A percentile compares a stretch with the other conserved stretches of the same genome.
Evolutionary conservation across 1,140 invertebrate species (phyloP).

Genomic region (Coenobita brevimanus): DNA sequence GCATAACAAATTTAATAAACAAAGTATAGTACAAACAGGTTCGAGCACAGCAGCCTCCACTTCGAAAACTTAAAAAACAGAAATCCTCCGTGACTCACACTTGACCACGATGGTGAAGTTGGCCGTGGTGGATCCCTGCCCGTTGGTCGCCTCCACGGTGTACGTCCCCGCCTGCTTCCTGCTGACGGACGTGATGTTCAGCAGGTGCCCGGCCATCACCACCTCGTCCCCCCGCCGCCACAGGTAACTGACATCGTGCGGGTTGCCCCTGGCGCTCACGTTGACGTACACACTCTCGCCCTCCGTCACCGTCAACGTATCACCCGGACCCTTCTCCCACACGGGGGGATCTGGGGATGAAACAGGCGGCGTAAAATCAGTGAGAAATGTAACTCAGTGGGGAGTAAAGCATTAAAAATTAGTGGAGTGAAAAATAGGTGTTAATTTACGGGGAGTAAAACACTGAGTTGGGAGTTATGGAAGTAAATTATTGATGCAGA

Average conservation of each 20-base stretch:
- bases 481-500: background rate
- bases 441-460: too few species aligned
- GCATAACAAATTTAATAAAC: too few species aligned
- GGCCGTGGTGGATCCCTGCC: slow-evolving; percentile 79
- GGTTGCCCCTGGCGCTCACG: slow-evolving; percentile 89
- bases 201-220: slow-evolving; percentile 82
- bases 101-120: slow-evolving; percentile 90
- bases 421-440: too few species aligned
- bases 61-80: too few species aligned
- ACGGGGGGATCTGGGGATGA: slow-evolving; percentile 20
- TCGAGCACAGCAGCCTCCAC: too few species aligned
- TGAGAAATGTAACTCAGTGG: too few species aligned
- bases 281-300: slow-evolving; percentile 87
- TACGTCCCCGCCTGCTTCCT: slow-evolving; percentile 81
- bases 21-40: too few species aligned
- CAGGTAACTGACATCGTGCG: slow-evolving; percentile 84
- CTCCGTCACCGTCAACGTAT: slow-evolving; percentile 81
- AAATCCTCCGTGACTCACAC: slow-evolving; percentile 87
- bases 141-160: slow-evolving; percentile 79
- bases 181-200: slow-evolving; percentile 86
- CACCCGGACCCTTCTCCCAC: slow-evolving; percentile 69
- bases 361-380: too few species aligned
- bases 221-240: slow-evolving; percentile 90
- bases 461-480: too few species aligned
- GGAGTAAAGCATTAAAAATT: background rate